Conservation (phyloP, 1,140 invertebrate genomes). For the Drosophila oshimai region DNA sequence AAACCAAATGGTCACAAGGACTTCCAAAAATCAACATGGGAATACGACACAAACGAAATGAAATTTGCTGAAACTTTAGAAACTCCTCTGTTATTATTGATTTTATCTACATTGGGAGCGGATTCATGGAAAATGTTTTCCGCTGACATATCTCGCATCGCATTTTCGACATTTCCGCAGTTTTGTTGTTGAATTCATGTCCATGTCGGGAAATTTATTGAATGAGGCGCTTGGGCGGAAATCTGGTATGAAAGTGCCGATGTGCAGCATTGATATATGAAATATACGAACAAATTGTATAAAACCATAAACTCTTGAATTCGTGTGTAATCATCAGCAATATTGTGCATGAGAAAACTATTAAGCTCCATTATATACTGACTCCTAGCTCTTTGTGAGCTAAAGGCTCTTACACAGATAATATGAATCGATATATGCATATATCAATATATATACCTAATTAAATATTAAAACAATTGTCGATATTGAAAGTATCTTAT, state of each 20-base stretch:
- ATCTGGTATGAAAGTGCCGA: slow-evolving; percentile 25
- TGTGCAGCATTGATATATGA: slow-evolving; percentile 14
- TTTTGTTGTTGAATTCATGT: slow-evolving; percentile 16
- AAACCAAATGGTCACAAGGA: slow-evolving; percentile 32
- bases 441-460: slow-evolving; percentile 46
- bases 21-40: slow-evolving; percentile 50
- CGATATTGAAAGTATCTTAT: slow-evolving; percentile 77
- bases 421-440: slow-evolving; percentile 49
- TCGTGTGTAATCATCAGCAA: slow-evolving; percentile 24
- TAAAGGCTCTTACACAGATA: slow-evolving; percentile 30
- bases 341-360: slow-evolving; percentile 28
- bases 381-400: background rate
- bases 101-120: slow-evolving; percentile 16
- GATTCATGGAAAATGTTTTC: slow-evolving; percentile 23
- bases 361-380: slow-evolving; percentile 51
- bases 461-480: slow-evolving; percentile 73
- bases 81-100: slow-evolving; percentile 24
- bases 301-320: slow-evolving; percentile 37
- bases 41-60: slow-evolving; percentile 33
- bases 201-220: slow-evolving; percentile 8
- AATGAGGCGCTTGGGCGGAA: background rate
- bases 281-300: slow-evolving; percentile 40
- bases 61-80: slow-evolving; percentile 69
- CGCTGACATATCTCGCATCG: slow-evolving; percentile 42
- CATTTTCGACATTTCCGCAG: slow-evolving; percentile 29